Conservation (phyloP, 2,113 vertebrate genomes). For the Trachemys scripta region DNA sequence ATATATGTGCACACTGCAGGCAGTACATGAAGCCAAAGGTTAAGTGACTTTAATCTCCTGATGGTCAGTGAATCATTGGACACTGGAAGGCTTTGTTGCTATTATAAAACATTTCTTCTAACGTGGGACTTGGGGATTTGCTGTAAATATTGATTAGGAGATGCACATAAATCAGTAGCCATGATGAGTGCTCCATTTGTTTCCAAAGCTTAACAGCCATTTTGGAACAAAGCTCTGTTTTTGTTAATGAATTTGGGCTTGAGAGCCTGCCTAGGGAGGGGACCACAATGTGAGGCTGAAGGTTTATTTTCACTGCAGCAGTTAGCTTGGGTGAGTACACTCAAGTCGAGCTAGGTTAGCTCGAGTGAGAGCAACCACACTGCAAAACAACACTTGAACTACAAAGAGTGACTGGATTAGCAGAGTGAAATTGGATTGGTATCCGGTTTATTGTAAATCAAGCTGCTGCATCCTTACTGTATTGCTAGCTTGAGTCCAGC, state of each 20-base stretch:
- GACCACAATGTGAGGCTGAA: not conserved
- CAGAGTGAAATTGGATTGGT: not conserved
- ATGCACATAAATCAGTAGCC: not conserved
- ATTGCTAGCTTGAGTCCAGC: not conserved
- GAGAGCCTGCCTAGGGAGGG: not conserved
- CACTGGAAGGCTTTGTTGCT: not conserved
- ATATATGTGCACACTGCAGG: not conserved
- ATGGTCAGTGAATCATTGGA: not conserved
- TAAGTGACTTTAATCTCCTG: not conserved
- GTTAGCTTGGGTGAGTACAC: not conserved
- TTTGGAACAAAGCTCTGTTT: not conserved
- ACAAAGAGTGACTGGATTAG: not conserved
- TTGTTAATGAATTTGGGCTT: not conserved
- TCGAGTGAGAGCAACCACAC: not conserved
- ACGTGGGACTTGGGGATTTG: not conserved
- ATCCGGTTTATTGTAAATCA: not conserved
- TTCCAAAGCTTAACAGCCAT: not conserved
- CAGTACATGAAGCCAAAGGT: not conserved
- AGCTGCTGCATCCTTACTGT: not conserved
- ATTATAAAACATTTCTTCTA: not conserved
- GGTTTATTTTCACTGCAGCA: not conserved
- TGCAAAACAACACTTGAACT: not conserved
- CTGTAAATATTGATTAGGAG: not conserved
- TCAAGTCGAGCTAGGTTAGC: not conserved
- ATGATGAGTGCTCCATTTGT: not conserved